Conservation (phyloP, 2,888 invertebrate genomes). For the Liopterus haemorrhoidalis region DNA sequence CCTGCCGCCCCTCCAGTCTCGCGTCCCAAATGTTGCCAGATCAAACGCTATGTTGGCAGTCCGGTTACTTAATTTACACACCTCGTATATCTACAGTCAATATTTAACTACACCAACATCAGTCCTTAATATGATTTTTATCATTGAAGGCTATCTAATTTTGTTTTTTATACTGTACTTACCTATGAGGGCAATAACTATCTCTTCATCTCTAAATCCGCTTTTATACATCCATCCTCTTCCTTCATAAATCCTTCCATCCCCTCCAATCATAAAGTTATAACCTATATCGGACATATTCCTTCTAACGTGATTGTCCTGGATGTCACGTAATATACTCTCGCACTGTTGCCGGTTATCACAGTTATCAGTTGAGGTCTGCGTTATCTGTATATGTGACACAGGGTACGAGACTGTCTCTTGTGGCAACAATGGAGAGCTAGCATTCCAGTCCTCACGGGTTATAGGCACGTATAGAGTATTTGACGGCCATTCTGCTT, state of each 20-base stretch:
- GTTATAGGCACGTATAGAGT: slow-evolving; percentile 22
- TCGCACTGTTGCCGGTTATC: slow-evolving; percentile 18
- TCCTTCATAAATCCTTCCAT: slow-evolving; percentile 35
- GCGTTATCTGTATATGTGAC: slow-evolving; percentile 22
- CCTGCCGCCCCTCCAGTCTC: too few relatives aligned
- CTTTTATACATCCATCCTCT: slow-evolving; percentile 31
- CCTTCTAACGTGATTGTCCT: slow-evolving; percentile 25
- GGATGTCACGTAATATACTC: slow-evolving; percentile 24
- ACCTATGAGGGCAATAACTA: slow-evolving; percentile 29
- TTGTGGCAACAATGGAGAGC: slow-evolving; percentile 6
- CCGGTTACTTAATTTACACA: too few relatives aligned
- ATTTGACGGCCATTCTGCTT: slow-evolving; percentile 7
- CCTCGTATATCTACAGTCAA: too few relatives aligned
- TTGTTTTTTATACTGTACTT: too few relatives aligned
- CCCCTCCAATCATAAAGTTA: slow-evolving; percentile 35
- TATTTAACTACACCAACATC: too few relatives aligned
- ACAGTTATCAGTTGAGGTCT: slow-evolving; percentile 26
- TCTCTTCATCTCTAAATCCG: slow-evolving; percentile 12
- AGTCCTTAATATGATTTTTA: too few relatives aligned
- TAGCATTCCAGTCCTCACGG: slow-evolving; percentile 26
- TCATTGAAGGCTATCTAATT: too few relatives aligned
- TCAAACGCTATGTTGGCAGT: too few relatives aligned
- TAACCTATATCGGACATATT: slow-evolving; percentile 33
- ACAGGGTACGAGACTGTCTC: slow-evolving; percentile 21
- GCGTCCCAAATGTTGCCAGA: too few relatives aligned